Conservation (phyloP, 2,113 vertebrate species). For the Chiloscyllium plagiosum region DNA sequence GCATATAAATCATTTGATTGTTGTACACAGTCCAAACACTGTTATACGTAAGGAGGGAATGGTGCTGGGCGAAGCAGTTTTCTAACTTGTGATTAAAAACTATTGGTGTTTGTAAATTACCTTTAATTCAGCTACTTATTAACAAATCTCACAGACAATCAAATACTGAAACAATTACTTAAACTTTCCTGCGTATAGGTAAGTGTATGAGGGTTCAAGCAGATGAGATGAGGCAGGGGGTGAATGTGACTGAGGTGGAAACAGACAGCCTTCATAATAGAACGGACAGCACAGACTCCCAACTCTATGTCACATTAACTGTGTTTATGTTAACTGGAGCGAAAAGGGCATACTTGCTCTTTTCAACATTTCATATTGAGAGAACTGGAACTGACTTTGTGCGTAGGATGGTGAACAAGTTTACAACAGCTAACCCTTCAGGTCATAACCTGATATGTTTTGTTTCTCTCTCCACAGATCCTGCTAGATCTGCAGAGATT, state of each 20-base stretch:
- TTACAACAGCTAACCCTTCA: neutral
- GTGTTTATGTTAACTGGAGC: neutral
- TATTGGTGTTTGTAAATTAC: too few species aligned
- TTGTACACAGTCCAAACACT: neutral
- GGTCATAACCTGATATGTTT: neutral
- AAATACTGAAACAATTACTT: too few species aligned
- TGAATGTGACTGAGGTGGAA: neutral
- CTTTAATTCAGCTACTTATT: too few species aligned
- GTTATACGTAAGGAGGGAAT: neutral
- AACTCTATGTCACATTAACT: neutral
- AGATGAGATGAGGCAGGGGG: neutral
- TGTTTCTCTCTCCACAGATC: neutral
- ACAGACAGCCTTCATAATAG: neutral
- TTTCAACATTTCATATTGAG: neutral
- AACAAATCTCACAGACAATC: too few species aligned
- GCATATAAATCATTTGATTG: neutral
- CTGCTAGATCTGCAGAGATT: too few species aligned
- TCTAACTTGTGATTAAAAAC: neutral
- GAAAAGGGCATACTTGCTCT: neutral
- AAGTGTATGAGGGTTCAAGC: neutral
- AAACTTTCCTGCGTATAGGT: too few species aligned
- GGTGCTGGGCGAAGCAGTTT: neutral
- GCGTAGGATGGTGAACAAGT: neutral
- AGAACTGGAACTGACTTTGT: neutral
- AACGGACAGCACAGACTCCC: neutral